Evolutionary conservation across 2,797 vertebrate genomes (phyloP).

Genomic region (Champsocephalus esox): DNA sequence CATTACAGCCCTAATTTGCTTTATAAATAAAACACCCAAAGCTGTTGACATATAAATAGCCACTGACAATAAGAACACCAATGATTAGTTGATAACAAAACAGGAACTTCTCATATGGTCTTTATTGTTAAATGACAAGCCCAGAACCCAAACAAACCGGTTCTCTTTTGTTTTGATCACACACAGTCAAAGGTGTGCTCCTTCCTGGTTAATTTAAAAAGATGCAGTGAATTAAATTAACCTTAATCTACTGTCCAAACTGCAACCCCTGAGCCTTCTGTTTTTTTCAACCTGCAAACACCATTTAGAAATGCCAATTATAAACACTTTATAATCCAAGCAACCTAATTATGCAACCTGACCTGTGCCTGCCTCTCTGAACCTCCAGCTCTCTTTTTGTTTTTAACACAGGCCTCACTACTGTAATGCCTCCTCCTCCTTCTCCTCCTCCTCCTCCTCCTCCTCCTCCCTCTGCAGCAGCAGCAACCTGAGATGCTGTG

Average conservation of each 20-base stretch:
- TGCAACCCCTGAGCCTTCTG: slow-evolving; percentile 7
- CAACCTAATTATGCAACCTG: slow-evolving; percentile 39
- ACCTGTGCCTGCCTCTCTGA: slow-evolving; percentile 7
- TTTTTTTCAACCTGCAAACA: slow-evolving; percentile 5
- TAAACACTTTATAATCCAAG: slow-evolving; percentile 40
- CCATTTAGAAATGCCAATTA: slow-evolving; percentile 13
- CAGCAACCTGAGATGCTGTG: slow-evolving; percentile 83
- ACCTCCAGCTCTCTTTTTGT: slow-evolving; percentile 48
- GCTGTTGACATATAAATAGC: not conserved
- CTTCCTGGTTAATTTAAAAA: slow-evolving; percentile 12
- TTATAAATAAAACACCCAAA: not conserved
- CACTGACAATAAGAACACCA: not conserved
- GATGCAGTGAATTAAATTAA: not conserved
- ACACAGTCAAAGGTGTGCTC: slow-evolving; percentile 5
- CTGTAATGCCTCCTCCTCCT: slow-evolving; percentile 37
- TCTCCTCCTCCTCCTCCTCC: slow-evolving; percentile 20
- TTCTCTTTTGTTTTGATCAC: not conserved
- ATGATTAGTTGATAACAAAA: not conserved
- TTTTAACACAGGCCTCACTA: slow-evolving; percentile 71
- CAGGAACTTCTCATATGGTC: not conserved
- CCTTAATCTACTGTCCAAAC: slow-evolving; percentile 7
- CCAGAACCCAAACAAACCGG: not conserved
- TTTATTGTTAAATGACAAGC: not conserved
- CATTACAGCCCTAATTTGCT: not conserved
- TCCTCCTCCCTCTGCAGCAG: slow-evolving; percentile 52